A percentile compares a stretch with the other conserved stretches of the same genome.
These are phyloP conservation scores for Atrichornis clamosus DNA, from an alignment of 2,113 vertebrate genomes.

Conservation along the genomic window DNA sequence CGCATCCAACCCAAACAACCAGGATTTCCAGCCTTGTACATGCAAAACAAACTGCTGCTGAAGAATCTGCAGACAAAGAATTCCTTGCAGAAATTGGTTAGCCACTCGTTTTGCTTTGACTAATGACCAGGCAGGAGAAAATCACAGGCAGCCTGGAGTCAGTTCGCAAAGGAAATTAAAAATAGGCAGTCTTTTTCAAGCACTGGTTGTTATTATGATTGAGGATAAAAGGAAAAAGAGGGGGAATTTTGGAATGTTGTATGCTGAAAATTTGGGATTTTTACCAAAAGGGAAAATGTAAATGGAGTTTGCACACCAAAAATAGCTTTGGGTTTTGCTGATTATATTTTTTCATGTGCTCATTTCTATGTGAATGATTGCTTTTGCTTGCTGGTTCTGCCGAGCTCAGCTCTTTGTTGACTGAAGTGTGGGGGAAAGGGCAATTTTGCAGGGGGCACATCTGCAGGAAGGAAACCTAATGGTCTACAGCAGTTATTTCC, in stretches of 20 bases:
- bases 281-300: slow-evolving; percentile 54
- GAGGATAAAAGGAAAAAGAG: slow-evolving; percentile 34
- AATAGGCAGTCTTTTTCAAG: slow-evolving; percentile 52
- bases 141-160: slow-evolving; percentile 48
- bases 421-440: neutral
- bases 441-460: neutral
- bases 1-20: slow-evolving; percentile 37
- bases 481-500: neutral
- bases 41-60: slow-evolving; percentile 57
- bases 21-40: slow-evolving; percentile 36
- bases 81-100: slow-evolving; percentile 60
- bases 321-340: slow-evolving; percentile 56
- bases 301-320: slow-evolving; percentile 48
- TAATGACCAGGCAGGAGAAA: slow-evolving; percentile 59
- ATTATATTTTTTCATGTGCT: neutral
- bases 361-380: neutral
- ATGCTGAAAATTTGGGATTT: slow-evolving; percentile 25
- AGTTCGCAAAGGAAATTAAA: slow-evolving; percentile 56
- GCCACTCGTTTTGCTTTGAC: slow-evolving; percentile 46
- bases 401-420: neutral
- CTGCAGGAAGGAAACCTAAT: neutral
- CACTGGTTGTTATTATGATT: slow-evolving; percentile 39
- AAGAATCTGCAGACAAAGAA: slow-evolving; percentile 66
- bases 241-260: slow-evolving; percentile 30
- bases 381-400: neutral